Evolutionary conservation across 2,797 vertebrate genomes (phyloP), one percentile per base, ranked within the genome.

Genomic region (Rhinoraja longicauda): DNA sequence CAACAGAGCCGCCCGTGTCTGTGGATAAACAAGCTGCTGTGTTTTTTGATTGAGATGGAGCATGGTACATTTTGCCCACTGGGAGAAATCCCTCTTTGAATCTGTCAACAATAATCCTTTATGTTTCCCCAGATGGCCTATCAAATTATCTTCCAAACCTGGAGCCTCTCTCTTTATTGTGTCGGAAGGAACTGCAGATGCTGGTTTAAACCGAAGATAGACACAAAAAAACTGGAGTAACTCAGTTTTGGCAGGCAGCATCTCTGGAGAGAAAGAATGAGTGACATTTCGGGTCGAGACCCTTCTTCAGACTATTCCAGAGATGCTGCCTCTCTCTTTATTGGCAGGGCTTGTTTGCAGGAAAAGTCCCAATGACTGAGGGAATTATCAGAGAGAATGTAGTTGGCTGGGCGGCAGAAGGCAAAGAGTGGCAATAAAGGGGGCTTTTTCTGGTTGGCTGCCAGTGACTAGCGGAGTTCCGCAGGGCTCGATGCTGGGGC

Each of bases 51-150:
- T 21, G 70, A 92, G 70, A 53, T 29, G 17, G 53, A 86, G 67
- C 53, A 24, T 73, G 36, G 67, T 45, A 15, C 17, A 36, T 70
- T 15, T 12, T 5, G 24, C 53, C 70, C 70, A 53, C 90, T 92
- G 90, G 90, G 90, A 91, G 88, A 91, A 73, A 39, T 91, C 3
- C 39, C 36, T 91, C 67, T 64, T 45, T 73, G 36, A 32, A 53
- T 3, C 67, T 73, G 70, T 92, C 64, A 92, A 92, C 72, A 75
- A 75, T 88, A 88, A 92, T 24, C 10, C 21, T 73, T 73, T 10
- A 73, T 45, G 32, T 91, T 91, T 91, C 70, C 90, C 90, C 29
- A 13, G 26, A 92, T 26, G 45, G 13, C 24, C 90, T 92, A 39
- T 45, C 36, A 92, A 92, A 73, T 73, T 75, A 92, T 73, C 39